Conservation (phyloP, 1,140 invertebrate genomes). For the Drosophila ironensis region DNA sequence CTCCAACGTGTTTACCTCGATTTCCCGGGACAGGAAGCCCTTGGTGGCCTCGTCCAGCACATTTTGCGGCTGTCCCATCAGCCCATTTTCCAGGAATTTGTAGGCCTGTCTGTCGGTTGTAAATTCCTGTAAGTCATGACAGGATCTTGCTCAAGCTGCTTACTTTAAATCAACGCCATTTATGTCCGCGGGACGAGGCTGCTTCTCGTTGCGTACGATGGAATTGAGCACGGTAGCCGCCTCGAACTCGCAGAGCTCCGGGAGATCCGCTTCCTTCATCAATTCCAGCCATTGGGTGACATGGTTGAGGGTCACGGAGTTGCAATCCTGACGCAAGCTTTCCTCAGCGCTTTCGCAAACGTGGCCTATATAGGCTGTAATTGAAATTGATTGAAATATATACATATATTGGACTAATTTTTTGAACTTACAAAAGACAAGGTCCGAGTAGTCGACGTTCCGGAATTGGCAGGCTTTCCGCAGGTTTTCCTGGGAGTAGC, state of each 20-base stretch:
- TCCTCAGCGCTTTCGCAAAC: conserved; percentile 8
- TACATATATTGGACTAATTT: not conserved
- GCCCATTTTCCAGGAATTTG: conserved; percentile 56
- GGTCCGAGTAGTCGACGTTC: not conserved
- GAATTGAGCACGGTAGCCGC: conserved; percentile 51
- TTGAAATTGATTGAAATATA: not conserved
- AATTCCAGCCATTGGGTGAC: conserved; percentile 65
- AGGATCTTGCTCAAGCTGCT: not conserved
- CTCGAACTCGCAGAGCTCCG: conserved; percentile 48
- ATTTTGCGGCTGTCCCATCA: conserved; percentile 62
- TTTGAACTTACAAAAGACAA: conserved; percentile 21
- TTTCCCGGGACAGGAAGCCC: conserved; percentile 50
- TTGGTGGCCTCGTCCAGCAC: conserved; percentile 29
- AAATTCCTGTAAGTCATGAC: not conserved
- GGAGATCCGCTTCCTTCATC: conserved; percentile 29
- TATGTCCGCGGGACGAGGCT: conserved; percentile 26
- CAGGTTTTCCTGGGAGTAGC: conserved; percentile 32
- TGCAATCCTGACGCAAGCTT: conserved; percentile 38
- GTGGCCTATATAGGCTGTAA: conserved; percentile 39
- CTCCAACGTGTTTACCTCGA: conserved; percentile 37
- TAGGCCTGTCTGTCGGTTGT: conserved; percentile 48
- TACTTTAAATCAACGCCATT: conserved; percentile 55
- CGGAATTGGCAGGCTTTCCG: not conserved
- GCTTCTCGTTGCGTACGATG: conserved; percentile 50
- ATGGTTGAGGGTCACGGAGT: conserved; percentile 55